A percentile compares a stretch with the other conserved stretches of the same genome.
Conservation (phyloP, 2,888 invertebrate species). For the Perizoma flavofasciatum region DNA sequence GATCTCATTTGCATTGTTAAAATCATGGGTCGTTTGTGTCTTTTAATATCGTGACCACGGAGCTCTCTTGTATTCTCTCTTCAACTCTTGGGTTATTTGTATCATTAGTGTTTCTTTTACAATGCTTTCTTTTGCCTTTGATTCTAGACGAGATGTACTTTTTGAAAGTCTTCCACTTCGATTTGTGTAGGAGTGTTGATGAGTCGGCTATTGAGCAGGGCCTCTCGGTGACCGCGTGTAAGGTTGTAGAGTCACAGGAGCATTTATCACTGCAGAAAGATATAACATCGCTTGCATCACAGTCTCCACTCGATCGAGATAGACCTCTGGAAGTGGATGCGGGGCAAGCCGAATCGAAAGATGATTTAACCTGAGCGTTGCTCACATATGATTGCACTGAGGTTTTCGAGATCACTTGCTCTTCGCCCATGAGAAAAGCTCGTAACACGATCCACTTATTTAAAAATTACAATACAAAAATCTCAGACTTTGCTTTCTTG, state of each 20-base stretch:
- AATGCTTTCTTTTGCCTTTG: slow-evolving; percentile 41
- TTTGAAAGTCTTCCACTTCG: slow-evolving; percentile 60
- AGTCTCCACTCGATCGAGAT: slow-evolving; percentile 58
- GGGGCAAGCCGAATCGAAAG: slow-evolving; percentile 48
- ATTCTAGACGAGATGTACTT: slow-evolving; percentile 48
- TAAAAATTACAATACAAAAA: slow-evolving; percentile 5
- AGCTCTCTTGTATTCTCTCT: slow-evolving; percentile 13
- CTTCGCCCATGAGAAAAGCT: slow-evolving; percentile 30
- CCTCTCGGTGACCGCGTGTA: slow-evolving; percentile 44
- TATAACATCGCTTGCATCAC: slow-evolving; percentile 45
- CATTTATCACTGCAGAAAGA: slow-evolving; percentile 50
- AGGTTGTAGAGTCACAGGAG: slow-evolving; percentile 50
- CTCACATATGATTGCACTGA: slow-evolving; percentile 24
- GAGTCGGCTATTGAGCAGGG: slow-evolving; percentile 65
- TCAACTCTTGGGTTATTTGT: slow-evolving; percentile 25
- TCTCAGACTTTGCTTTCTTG: not conserved
- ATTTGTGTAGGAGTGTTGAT: slow-evolving; percentile 49
- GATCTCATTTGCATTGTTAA: slow-evolving; percentile 19
- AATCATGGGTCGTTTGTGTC: slow-evolving; percentile 4
- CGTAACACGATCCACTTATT: slow-evolving; percentile 19
- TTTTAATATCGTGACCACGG: slow-evolving; percentile 14
- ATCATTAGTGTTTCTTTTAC: slow-evolving; percentile 32
- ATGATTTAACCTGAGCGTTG: slow-evolving; percentile 45
- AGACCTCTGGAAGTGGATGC: slow-evolving; percentile 66
- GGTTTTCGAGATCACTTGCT: slow-evolving; percentile 24